Percentiles rank a stretch among this genome's conserved stretches.
phyloP scores from a whole-genome alignment of 2,797 vertebrate genomes.

The Hyperoplus immaculatus region DNA sequence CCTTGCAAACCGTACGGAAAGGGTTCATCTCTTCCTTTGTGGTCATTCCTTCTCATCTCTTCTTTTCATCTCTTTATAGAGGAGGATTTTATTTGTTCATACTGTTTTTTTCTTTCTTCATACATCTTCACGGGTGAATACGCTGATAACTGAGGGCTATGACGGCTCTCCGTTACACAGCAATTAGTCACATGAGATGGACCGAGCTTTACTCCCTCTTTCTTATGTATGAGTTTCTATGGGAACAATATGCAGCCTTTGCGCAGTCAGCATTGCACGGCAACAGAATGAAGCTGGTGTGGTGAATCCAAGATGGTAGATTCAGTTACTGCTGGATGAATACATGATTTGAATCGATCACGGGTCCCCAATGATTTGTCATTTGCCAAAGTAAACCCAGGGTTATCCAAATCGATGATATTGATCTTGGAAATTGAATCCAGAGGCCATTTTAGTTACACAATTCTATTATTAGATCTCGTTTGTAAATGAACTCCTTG shows the following conservation, averaged over 20 bases:
- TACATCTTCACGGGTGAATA: neutral
- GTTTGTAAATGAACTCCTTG: neutral
- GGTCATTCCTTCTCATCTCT: constrained; percentile 14
- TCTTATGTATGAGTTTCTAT: constrained; percentile 10
- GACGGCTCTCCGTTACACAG: neutral
- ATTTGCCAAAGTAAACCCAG: constrained; percentile 2
- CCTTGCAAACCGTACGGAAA: constrained; percentile 8
- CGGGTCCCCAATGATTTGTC: constrained; percentile 4
- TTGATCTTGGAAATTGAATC: constrained; percentile 21
- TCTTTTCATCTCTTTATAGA: constrained; percentile 15
- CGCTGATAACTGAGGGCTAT: constrained; percentile 17
- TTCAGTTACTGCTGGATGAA: constrained; percentile 16
- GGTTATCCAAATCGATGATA: constrained; percentile 24
- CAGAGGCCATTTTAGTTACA: constrained; percentile 1
- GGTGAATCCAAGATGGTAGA: constrained; percentile 6
- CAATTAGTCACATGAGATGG: constrained; percentile 15
- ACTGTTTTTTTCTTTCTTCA: constrained; percentile 9
- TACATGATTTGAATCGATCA: constrained; percentile 32
- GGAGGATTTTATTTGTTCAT: constrained; percentile 23
- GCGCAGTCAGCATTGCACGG: constrained; percentile 10
- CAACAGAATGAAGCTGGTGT: constrained; percentile 7
- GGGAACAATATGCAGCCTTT: neutral
- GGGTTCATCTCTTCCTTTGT: constrained; percentile 21
- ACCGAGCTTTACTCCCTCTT: neutral
- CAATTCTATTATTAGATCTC: neutral